Percentiles rank a stretch among this genome's conserved stretches.
These are phyloP conservation scores for Drosophila ustulata DNA, from an alignment of 2,888 invertebrate species.

Conservation along the genomic window DNA sequence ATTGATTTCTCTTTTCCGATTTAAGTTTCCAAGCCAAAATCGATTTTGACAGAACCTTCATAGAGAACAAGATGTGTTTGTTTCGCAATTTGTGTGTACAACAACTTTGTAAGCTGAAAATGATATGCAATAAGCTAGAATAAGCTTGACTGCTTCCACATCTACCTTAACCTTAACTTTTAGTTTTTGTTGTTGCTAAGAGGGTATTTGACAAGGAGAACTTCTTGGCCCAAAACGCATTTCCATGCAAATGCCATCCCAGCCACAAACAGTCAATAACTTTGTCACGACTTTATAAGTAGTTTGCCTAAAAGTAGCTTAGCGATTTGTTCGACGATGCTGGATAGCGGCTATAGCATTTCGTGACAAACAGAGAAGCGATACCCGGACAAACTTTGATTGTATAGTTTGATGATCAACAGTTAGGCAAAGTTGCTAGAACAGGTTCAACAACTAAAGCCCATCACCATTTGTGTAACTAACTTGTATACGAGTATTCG, in stretches of 20 bases:
- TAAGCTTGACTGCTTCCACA: conserved; percentile 38
- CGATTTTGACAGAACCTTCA: conserved; percentile 50
- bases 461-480: too few species aligned
- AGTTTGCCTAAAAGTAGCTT: conserved; percentile 66
- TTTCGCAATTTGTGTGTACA: conserved; percentile 56
- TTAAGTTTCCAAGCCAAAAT: conserved; percentile 54
- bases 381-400: conserved; percentile 53
- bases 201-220: not conserved
- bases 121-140: conserved; percentile 66
- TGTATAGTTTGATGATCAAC: conserved; percentile 70
- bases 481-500: too few species aligned
- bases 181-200: conserved; percentile 1
- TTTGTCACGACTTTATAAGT: conserved; percentile 80
- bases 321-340: conserved; percentile 27
- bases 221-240: conserved; percentile 74
- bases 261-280: conserved; percentile 77
- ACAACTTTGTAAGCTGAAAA: conserved; percentile 79
- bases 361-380: conserved; percentile 35
- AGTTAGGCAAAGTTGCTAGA: conserved; percentile 69
- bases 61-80: not conserved
- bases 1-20: conserved; percentile 52
- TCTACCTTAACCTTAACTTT: conserved; percentile 6
- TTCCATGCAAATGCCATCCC: conserved; percentile 75
- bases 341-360: conserved; percentile 31
- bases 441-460: conserved; percentile 31